Conservation (phyloP, 2,888 invertebrate genomes). For the Serripes groenlandicus region DNA sequence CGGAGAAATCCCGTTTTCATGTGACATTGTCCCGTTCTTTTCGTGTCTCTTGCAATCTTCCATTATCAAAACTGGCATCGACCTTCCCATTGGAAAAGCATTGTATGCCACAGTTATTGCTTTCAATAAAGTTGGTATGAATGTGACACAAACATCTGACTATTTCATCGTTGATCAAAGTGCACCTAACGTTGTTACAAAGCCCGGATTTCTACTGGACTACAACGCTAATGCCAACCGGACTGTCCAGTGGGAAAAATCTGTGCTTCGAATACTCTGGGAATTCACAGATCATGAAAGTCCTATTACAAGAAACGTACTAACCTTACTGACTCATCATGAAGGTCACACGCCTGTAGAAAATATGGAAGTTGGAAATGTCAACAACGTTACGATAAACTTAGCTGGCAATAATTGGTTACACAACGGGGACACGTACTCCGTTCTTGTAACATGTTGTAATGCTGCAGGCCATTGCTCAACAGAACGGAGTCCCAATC, state of each 20-base stretch:
- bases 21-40: constrained; percentile 28
- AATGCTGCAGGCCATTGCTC: constrained; percentile 70
- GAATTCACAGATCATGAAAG: constrained; percentile 61
- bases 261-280: constrained; percentile 54
- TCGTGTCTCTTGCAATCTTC: constrained; percentile 29
- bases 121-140: constrained; percentile 33
- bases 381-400: constrained; percentile 44
- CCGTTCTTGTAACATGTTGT: constrained; percentile 59
- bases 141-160: constrained; percentile 40
- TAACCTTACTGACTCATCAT: constrained; percentile 55
- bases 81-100: constrained; percentile 34
- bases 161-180: constrained; percentile 46
- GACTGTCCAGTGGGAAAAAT: constrained; percentile 57
- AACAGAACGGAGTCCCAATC: constrained; percentile 38
- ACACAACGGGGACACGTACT: constrained; percentile 63
- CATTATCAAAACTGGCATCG: constrained; percentile 35
- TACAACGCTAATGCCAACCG: not conserved
- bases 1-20: constrained; percentile 14
- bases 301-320: constrained; percentile 50
- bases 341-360: constrained; percentile 63
- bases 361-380: constrained; percentile 43
- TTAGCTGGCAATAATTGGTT: constrained; percentile 48
- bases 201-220: constrained; percentile 21
- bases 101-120: constrained; percentile 60
- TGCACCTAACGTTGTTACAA: constrained; percentile 26